Base-by-base conservation (phyloP, 2,888 invertebrate genomes). In the Watsonalla binaria region DNA sequence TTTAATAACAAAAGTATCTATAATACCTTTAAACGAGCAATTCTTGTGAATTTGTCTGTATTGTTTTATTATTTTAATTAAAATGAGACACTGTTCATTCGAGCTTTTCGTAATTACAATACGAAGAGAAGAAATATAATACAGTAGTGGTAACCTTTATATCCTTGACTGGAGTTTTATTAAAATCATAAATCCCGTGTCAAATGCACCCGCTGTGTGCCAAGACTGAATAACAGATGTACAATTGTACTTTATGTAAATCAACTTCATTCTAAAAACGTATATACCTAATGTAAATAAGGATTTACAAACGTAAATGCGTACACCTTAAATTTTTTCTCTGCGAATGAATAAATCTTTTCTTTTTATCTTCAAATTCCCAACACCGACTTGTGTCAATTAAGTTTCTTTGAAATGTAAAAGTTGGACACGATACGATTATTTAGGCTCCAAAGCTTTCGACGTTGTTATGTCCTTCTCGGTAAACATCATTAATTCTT, bases 121-220 rank as follows among this genome's bases (percentile, higher is more conserved):
- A 65, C 67, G 62, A 70, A 72, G 65, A 63, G 70, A 73, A 76
- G 71, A 74, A 79, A 74, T 75, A 76, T 74, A 72, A 75, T 77
- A 79, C 78, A 77, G 82, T 78, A 78, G 76, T 76, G 74, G 75
- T 80, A 75, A 81, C 73, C 77, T 74, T 80, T 78, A 81, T 80
- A 70, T 77, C 76, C 72, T 72, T 70, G 74, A 75, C 78, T 74
- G 65, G 74, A 78, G 81, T 89, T 90, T 89, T 90, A 90, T 90
- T 90, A 90, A 90, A 90, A 86, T 86, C 82, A 90, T 90, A 90
- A 90, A 90, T 90, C 84, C 80, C 68, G 68, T 78, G 90, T 90
- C 90, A 89, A 86, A 86, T 83, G 82, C 90, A 90, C 82, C 85
- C 84, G 87, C 77, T 79, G 70, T 71, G 70, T 72, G 72, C 75